phyloP scores from a whole-genome alignment of 2,797 vertebrate genomes.

The Silurus aristotelis region DNA sequence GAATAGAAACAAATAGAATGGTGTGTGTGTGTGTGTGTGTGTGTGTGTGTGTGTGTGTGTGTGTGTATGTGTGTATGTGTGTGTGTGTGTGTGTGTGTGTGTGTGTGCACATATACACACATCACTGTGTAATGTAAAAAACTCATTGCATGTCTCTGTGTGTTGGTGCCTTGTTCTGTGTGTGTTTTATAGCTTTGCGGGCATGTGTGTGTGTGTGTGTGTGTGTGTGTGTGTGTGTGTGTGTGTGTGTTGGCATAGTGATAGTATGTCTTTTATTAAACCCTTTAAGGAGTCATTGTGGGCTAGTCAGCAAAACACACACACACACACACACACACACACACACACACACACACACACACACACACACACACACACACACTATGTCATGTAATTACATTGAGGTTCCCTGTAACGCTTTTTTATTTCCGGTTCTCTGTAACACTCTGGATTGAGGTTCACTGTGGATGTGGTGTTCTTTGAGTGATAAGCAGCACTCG shows the following conservation, averaged over 20 bases:
- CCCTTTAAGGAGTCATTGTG: conserved; percentile 43
- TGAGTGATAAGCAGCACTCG: not conserved
- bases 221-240: not conserved
- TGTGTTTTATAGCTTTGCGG: conserved; percentile 37
- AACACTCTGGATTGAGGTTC: no score
- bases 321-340: not conserved
- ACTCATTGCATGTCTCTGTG: conserved; percentile 20
- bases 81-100: conserved; percentile 16
- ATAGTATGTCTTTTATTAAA: conserved; percentile 73
- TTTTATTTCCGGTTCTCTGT: not conserved
- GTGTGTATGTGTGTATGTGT: conserved; percentile 42
- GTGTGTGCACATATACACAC: conserved; percentile 8
- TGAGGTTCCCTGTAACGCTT: not conserved
- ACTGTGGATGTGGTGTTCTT: not conserved
- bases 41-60: conserved; percentile 36
- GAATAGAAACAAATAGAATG: not conserved
- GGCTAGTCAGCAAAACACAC: conserved; percentile 14
- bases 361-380: no score
- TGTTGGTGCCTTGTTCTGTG: conserved; percentile 5
- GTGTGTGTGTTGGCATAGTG: conserved; percentile 66
- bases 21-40: not conserved
- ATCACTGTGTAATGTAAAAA: not conserved
- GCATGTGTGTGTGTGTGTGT: not conserved
- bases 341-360: not conserved
- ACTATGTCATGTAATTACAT: no score